These are phyloP conservation scores for Tolmerus cingulatus DNA, from an alignment of 2,888 invertebrate genomes.

Conservation along the genomic window DNA sequence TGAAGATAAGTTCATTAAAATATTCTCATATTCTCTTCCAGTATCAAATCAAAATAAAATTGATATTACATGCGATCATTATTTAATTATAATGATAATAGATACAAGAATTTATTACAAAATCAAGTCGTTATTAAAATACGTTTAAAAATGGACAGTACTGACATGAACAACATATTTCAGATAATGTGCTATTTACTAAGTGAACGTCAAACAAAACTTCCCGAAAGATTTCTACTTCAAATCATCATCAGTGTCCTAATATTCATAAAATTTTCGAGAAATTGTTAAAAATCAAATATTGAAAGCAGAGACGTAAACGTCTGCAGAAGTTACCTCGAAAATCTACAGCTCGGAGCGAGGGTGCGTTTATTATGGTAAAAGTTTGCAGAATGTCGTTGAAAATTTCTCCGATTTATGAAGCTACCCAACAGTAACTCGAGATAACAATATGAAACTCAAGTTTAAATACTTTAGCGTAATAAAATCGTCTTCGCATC, in stretches of 20 bases:
- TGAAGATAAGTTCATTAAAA: too few relatives aligned
- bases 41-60: too few relatives aligned
- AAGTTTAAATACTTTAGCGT: slow-evolving; percentile 21
- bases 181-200: not conserved
- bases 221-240: not conserved
- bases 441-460: not conserved
- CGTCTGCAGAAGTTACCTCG: not conserved
- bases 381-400: not conserved
- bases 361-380: not conserved
- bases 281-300: not conserved
- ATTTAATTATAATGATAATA: too few relatives aligned
- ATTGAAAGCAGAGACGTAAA: not conserved
- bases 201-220: not conserved
- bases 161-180: not conserved
- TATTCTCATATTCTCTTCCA: too few relatives aligned
- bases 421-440: not conserved
- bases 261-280: not conserved
- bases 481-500: not conserved
- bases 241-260: not conserved
- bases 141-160: not conserved
- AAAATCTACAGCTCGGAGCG: not conserved
- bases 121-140: not conserved
- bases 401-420: not conserved
- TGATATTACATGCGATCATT: too few relatives aligned
- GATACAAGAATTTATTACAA: not conserved